Evolutionary conservation across 2,888 invertebrate species (phyloP), one percentile per base, ranked within the genome.

Genomic region (Latrodectus hesperus): DNA sequence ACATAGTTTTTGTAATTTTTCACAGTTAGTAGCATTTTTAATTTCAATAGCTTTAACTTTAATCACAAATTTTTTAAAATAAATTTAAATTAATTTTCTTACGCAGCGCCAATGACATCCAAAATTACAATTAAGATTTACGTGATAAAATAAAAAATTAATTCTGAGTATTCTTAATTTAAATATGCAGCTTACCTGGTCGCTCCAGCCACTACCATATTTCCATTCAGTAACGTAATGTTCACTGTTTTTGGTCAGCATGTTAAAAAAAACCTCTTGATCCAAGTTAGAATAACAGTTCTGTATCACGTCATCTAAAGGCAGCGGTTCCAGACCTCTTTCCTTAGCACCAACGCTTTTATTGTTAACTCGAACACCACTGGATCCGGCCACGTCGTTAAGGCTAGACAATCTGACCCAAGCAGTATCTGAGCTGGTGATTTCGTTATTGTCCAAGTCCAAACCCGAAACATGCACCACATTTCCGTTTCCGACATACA

Each of bases 211-310:
- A 11, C 84, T 76, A 0, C 91, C 91, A 89, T 91, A 91, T 79
- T 91, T 91, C 91, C 91, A 91, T 55, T 91, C 90, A 9, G 91
- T 91, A 9, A 91, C 91, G 84, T 90, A 91, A 89, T 91, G 91
- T 89, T 91, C 91, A 88, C 90, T 90, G 86, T 91, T 91, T 84
- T 89, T 90, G 10, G 90, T 90, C 70, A 91, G 88, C 60, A 91
- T 87, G 89, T 91, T 91, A 88, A 91, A 91, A 17, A 89, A 89
- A 11, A 91, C 91, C 12, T 87, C 90, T n/a, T 90, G 86, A 14
- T 90, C 90, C 22, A 91, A 84, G 38, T 84, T 78, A 12, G 79
- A 87, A 26, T 87, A 81, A 12, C 90, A 91, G 55, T 90, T 90
- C 49, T 89, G 77, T 10, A 91, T 65, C 1, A 91, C 89, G 51